phyloP scores from a whole-genome alignment of 2,113 vertebrate genomes.

The Odocoileus hemionus region DNA sequence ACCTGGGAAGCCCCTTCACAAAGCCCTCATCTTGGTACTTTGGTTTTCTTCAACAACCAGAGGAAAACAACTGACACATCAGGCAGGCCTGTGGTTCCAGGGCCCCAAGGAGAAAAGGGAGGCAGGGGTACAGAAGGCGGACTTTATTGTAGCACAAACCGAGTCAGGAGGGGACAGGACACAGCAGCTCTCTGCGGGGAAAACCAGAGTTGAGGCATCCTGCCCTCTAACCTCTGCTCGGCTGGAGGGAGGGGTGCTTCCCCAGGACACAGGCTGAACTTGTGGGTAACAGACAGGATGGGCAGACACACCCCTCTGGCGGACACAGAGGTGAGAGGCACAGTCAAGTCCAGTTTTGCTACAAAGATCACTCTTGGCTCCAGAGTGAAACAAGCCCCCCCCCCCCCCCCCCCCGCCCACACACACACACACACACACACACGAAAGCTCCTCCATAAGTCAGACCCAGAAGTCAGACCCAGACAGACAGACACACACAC shows the following conservation, averaged over 20 bases:
- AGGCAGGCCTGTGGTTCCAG: neutral
- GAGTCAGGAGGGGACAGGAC: rapidly evolving
- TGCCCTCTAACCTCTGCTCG: rapidly evolving
- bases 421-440: too few relatives aligned
- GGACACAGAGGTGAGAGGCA: rapidly evolving
- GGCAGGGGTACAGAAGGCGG: neutral
- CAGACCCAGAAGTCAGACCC: too few relatives aligned
- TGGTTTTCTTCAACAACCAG: neutral
- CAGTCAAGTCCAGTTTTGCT: neutral
- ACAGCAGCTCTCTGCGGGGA: neutral
- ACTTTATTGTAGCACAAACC: neutral
- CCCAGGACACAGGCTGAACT: neutral
- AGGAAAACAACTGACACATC: rapidly evolving
- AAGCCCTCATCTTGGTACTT: neutral
- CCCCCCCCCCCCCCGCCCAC: neutral
- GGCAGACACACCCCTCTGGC: neutral
- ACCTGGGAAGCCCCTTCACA: neutral
- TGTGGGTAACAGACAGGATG: too few relatives aligned
- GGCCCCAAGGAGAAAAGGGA: neutral
- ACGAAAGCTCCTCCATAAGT: rapidly evolving
- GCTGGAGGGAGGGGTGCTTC: neutral
- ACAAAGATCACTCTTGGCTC: neutral
- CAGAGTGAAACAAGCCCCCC: neutral
- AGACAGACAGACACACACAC: neutral
- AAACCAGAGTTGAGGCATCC: rapidly evolving